A percentile compares a stretch with the other conserved stretches of the same genome.
phyloP scores from a whole-genome alignment of 2,888 invertebrate species.

The Cacoxenus indagator region DNA sequence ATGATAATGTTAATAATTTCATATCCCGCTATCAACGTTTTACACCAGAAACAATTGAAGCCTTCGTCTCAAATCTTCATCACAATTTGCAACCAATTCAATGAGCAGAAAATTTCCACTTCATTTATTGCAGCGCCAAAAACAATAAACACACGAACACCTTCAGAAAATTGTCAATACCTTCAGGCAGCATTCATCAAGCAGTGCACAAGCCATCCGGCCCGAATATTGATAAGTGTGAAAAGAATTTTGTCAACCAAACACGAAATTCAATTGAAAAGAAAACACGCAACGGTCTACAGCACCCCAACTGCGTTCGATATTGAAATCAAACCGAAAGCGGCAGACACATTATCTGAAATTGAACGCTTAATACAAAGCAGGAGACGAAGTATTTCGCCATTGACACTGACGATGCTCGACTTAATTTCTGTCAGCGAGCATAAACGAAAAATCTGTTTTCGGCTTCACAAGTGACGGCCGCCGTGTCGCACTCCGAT shows the following conservation, averaged over 20 bases:
- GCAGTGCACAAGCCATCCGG: neutral
- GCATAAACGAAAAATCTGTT: slow-evolving; percentile 22
- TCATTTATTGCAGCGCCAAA: neutral
- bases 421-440: slow-evolving; percentile 32
- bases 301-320: slow-evolving; percentile 4
- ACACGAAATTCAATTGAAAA: slow-evolving; percentile 16
- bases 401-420: slow-evolving; percentile 17
- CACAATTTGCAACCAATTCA: neutral
- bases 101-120: neutral
- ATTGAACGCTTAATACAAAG: too few species aligned
- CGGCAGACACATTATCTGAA: neutral
- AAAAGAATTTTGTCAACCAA: slow-evolving; percentile 32
- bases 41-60: too few species aligned
- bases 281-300: neutral
- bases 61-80: too few species aligned
- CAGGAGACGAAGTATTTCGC: neutral
- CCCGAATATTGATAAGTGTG: slow-evolving; percentile 19
- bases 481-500: slow-evolving; percentile 23
- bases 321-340: slow-evolving; percentile 6
- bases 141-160: slow-evolving; percentile 3
- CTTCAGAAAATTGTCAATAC: neutral
- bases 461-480: slow-evolving; percentile 48
- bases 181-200: too few species aligned
- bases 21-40: too few species aligned
- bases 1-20: too few species aligned